Conservation (phyloP, 2,888 invertebrate genomes). For the Balanococcus diminutus region DNA sequence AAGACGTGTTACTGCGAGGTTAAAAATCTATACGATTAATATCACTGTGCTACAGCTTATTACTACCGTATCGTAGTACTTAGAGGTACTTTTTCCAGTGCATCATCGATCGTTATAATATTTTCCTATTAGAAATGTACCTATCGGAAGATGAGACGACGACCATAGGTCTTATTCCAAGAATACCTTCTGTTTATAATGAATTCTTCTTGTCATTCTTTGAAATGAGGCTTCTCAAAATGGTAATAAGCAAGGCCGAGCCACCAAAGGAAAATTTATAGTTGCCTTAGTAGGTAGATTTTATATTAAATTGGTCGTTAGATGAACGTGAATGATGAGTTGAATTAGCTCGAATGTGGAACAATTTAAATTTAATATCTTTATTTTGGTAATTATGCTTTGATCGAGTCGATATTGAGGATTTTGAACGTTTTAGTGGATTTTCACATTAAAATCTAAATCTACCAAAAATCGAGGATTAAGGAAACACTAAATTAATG, state of each 20-base stretch:
- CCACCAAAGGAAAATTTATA: neutral
- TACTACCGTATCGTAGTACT: neutral
- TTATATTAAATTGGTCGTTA: neutral
- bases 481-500: too few relatives aligned
- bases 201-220: neutral
- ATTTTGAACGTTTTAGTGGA: too few relatives aligned
- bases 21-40: neutral
- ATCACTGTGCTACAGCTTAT: neutral
- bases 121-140: neutral
- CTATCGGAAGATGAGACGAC: neutral
- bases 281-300: neutral
- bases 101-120: neutral
- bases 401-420: too few relatives aligned
- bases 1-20: neutral
- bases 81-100: neutral
- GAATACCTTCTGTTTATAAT: neutral
- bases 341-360: too few relatives aligned
- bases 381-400: too few relatives aligned
- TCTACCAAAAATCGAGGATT: too few relatives aligned
- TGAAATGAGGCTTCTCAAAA: neutral
- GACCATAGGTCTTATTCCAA: neutral
- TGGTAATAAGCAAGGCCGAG: neutral
- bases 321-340: too few relatives aligned
- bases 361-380: too few relatives aligned
- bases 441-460: too few relatives aligned